These are phyloP conservation scores for Dysidea cf. avara DNA, from an alignment of 37 sponge, comb jelly and placozoan genomes.

Conservation along the genomic window DNA sequence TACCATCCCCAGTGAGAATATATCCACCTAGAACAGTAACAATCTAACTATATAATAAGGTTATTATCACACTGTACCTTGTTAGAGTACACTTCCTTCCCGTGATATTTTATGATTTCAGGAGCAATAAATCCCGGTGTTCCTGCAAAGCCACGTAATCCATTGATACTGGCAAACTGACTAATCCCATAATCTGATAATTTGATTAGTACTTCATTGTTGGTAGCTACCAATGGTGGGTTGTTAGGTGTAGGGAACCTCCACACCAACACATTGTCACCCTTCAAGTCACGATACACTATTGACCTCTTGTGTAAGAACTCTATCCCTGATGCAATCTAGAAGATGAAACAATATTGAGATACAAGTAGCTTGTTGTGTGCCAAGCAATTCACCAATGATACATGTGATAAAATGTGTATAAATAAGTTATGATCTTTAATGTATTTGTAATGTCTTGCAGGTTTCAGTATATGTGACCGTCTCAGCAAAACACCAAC, in stretches of 20 bases:
- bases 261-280: slow-evolving; percentile 86
- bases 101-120: slow-evolving; percentile 76
- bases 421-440: no score
- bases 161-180: slow-evolving; percentile 70
- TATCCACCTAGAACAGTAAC: slow-evolving; percentile 81
- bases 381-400: background rate
- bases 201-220: no score
- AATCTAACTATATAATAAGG: no score
- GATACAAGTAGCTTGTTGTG: background rate
- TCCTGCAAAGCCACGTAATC: slow-evolving; percentile 64
- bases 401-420: background rate
- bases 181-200: slow-evolving; percentile 86
- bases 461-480: no score
- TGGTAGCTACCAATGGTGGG: slow-evolving; percentile 29
- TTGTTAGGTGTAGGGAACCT: slow-evolving; percentile 62
- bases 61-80: no score
- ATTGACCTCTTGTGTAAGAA: slow-evolving; percentile 64
- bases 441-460: no score
- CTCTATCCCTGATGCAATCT: slow-evolving; percentile 30
- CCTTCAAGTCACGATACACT: slow-evolving; percentile 85
- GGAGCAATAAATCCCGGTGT: slow-evolving; percentile 91
- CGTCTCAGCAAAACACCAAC: no score
- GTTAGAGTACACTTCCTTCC: slow-evolving; percentile 28
- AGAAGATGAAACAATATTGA: background rate
- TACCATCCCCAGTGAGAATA: slow-evolving; percentile 80